Conservation (phyloP, 2,888 invertebrate species). For the Epistrophella euchroma region DNA sequence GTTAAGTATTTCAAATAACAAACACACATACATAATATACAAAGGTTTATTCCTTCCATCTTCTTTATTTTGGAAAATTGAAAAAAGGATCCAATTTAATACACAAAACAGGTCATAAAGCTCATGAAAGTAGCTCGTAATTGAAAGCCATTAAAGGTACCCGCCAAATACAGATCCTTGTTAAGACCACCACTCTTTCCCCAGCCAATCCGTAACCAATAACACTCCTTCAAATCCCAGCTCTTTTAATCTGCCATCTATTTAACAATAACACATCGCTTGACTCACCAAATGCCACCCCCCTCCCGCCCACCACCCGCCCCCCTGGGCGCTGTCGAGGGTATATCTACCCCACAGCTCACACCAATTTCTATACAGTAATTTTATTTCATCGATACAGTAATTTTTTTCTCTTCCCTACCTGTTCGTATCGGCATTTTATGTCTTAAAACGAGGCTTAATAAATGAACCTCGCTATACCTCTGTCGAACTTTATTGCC, state of each 20-base stretch:
- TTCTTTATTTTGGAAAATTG: constrained; percentile 22
- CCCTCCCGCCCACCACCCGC: no score
- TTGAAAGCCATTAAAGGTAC: constrained; percentile 62
- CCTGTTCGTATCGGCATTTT: constrained; percentile 22
- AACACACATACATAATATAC: background rate
- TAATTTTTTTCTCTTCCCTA: constrained; percentile 50
- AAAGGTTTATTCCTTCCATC: background rate
- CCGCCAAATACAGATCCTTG: constrained; percentile 60
- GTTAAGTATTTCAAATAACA: constrained; percentile 6
- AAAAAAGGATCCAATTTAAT: constrained; percentile 58
- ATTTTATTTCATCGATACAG: constrained; percentile 74
- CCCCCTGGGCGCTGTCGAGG: no score
- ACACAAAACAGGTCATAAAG: constrained; percentile 68
- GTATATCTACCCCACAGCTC: background rate
- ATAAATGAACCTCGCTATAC: constrained; percentile 60
- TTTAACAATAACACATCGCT: constrained; percentile 70
- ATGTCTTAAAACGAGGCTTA: constrained; percentile 58
- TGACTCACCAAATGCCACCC: constrained; percentile 46
- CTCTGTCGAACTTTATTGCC: constrained; percentile 58
- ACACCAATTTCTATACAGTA: constrained; percentile 58
- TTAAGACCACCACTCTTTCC: constrained; percentile 49
- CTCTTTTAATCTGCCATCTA: constrained; percentile 63
- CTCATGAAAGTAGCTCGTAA: constrained; percentile 63
- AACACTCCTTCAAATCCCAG: constrained; percentile 44
- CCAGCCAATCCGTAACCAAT: background rate